Evolutionary conservation across 2,797 vertebrate species (phyloP).

Genomic region (Percopsis omiscomaycus): DNA sequence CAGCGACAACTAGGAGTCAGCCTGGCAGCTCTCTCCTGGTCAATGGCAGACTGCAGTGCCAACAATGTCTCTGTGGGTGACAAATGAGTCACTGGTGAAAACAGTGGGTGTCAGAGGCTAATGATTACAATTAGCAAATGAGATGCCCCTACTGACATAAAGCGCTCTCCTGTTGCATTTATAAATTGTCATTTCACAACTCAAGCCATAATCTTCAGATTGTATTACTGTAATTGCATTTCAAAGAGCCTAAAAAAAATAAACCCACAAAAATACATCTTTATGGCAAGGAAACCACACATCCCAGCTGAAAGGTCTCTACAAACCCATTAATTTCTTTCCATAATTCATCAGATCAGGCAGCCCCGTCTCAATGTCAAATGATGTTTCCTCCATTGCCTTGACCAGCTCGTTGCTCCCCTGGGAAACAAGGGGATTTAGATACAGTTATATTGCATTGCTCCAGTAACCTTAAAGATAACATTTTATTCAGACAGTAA

Average conservation of each 20-base stretch:
- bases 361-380: slow-evolving; percentile 74
- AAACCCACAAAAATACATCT: too few species aligned
- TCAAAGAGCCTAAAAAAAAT: too few species aligned
- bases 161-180: too few species aligned
- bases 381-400: slow-evolving; percentile 80
- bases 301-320: neutral
- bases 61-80: slow-evolving; percentile 54
- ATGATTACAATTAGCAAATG: neutral
- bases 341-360: slow-evolving; percentile 54
- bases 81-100: slow-evolving; percentile 4
- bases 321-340: slow-evolving; percentile 70
- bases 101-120: neutral
- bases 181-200: too few species aligned
- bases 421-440: slow-evolving; percentile 59
- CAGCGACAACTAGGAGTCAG: slow-evolving; percentile 25
- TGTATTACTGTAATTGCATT: too few species aligned
- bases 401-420: slow-evolving; percentile 71
- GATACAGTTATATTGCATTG: neutral
- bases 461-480: neutral
- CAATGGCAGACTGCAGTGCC: slow-evolving; percentile 66
- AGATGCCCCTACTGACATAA: neutral
- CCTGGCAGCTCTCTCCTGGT: slow-evolving; percentile 51
- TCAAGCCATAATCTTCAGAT: too few species aligned
- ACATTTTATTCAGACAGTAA: neutral
- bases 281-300: neutral